These are phyloP conservation scores for Ectropis grisescens DNA, from an alignment of 1,140 invertebrate species.

Conservation along the genomic window DNA sequence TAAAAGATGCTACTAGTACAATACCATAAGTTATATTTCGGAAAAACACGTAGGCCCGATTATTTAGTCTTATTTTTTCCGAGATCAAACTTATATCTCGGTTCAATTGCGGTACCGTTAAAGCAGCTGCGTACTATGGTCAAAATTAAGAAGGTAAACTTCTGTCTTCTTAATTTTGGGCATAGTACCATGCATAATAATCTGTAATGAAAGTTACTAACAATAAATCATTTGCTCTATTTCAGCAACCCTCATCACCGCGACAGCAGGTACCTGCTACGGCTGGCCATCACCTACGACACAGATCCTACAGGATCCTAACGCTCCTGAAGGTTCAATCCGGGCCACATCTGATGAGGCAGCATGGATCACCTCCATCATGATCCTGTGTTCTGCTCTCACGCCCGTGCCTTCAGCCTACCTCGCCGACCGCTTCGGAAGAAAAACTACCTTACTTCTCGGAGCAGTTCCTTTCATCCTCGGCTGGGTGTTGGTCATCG, in stretches of 20 bases:
- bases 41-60: too few species aligned
- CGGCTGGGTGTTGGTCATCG: slow-evolving; percentile 77
- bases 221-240: slow-evolving; percentile 7
- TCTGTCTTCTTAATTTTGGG: too few species aligned
- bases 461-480: slow-evolving; percentile 74
- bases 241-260: slow-evolving; percentile 67
- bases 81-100: too few species aligned
- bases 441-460: slow-evolving; percentile 76
- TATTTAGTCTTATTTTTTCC: too few species aligned
- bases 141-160: too few species aligned
- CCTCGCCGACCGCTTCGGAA: slow-evolving; percentile 71
- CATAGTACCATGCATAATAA: too few species aligned
- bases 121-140: too few species aligned
- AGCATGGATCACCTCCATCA: slow-evolving; percentile 75
- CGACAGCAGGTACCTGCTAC: slow-evolving; percentile 65
- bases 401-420: slow-evolving; percentile 64
- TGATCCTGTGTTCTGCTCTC: slow-evolving; percentile 64
- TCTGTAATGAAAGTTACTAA: too few species aligned
- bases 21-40: too few species aligned
- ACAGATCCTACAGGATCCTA: slow-evolving; percentile 39
- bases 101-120: too few species aligned
- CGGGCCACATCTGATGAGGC: slow-evolving; percentile 69
- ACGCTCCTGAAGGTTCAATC: slow-evolving; percentile 52
- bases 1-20: too few species aligned
- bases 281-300: slow-evolving; percentile 75